Evolutionary conservation across 2,113 vertebrate genomes (phyloP), one percentile per base, ranked within the genome.

Genomic region (Cyprinodon variegatus): DNA sequence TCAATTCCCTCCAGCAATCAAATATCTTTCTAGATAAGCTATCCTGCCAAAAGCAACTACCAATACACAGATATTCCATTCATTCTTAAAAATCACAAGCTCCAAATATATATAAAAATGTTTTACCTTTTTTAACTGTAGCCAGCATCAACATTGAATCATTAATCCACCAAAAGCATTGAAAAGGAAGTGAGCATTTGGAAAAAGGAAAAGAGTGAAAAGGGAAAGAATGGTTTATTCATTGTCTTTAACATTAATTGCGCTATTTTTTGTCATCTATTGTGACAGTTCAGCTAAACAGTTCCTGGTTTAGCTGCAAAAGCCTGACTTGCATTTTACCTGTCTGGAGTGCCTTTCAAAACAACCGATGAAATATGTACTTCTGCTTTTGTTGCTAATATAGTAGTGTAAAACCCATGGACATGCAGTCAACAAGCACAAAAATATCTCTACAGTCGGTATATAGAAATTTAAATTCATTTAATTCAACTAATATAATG

Each of bases 151-250:
- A 90, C 90, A 90, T 82, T 90, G 89, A 91, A 86, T 92, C 89
- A 91, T 90, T 88, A 90, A 89, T 87, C 90, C 92, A 93, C 90
- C 91, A 80, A 88, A 92, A 91, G 89, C 91, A 71, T 85, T 86
- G 83, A 89, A 93, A 92, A 93, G 72, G 76, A 90, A 90, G 60
- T 86, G 73, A 90, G 90, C 90, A 86, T 83, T 84, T 69, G 86
- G 8, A 83, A 87, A 89, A 90, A 91, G 87, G 70, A 84, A 90
- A 90, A 90, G 65, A 79, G 78, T 86, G 86, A 60, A 74, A 91
- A 90, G 92, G 85, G 86, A 91, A 92, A 93, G 89, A 91, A 93
- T 87, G 90, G 90, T 89, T 91, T 77, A 86, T 85, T 78, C 43
- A 36, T 38, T 67, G 37, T 36, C 11, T 50, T 65, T 60, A 77